phyloP scores from a whole-genome alignment of 2,888 invertebrate species.

The Cryptocephalus primarius region DNA sequence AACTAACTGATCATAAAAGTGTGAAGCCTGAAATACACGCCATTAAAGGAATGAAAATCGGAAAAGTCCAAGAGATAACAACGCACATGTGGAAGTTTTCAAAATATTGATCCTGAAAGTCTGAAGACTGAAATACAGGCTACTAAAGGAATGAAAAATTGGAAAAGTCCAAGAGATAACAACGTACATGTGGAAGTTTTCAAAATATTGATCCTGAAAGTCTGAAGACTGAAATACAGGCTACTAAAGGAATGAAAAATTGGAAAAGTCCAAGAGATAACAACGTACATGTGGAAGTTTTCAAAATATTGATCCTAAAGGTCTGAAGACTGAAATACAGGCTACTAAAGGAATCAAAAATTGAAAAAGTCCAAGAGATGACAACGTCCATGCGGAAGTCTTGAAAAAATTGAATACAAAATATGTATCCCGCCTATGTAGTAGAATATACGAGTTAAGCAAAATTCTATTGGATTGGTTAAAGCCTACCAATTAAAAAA shows the following conservation, averaged over 20 bases:
- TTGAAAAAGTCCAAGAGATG: not conserved
- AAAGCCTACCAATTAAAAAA: not conserved
- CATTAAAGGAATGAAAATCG: not conserved
- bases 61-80: not conserved
- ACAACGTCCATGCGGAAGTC: no score
- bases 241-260: not conserved
- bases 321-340: not conserved
- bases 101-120: not conserved
- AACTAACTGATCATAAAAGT: not conserved
- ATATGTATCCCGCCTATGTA: not conserved
- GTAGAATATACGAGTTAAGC: not conserved
- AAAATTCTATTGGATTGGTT: not conserved
- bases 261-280: not conserved
- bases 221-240: not conserved
- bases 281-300: no score
- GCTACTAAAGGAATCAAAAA: not conserved
- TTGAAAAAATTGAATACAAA: no score
- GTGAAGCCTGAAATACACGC: not conserved
- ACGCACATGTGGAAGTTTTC: no score
- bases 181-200: no score
- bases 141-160: not conserved
- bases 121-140: not conserved
- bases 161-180: not conserved
- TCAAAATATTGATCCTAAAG: not conserved
- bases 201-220: not conserved